These are phyloP conservation scores for Phoxinus phoxinus DNA, from an alignment of 2,113 vertebrate species.

Conservation along the genomic window DNA sequence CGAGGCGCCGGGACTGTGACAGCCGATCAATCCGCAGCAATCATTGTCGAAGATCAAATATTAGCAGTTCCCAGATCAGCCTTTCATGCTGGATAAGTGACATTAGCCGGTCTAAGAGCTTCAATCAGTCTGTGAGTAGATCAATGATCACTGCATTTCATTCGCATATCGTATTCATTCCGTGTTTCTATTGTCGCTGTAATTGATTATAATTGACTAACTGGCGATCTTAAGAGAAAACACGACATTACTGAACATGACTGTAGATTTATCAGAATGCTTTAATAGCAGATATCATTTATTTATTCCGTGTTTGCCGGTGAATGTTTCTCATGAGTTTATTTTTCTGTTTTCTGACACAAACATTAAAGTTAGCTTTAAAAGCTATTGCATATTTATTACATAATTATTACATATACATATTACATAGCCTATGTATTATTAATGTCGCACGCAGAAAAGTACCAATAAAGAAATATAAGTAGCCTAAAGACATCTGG, in stretches of 20 bases:
- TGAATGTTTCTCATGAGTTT: neutral
- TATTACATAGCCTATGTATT: no score
- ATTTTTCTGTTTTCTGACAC: neutral
- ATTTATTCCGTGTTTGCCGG: no score
- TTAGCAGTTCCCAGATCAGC: slow-evolving; percentile 71
- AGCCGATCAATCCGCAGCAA: slow-evolving; percentile 81
- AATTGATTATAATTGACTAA: neutral
- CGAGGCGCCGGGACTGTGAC: slow-evolving; percentile 68
- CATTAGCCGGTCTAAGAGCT: neutral
- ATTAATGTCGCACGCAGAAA: no score
- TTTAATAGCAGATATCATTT: neutral
- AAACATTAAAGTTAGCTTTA: neutral
- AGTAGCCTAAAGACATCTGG: no score
- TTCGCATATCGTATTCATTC: no score
- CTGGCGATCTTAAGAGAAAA: neutral
- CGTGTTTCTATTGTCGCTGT: neutral
- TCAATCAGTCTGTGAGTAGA: neutral
- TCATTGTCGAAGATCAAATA: slow-evolving; percentile 79
- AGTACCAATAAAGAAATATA: no score
- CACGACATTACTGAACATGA: neutral
- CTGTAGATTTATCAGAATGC: neutral
- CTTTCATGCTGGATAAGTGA: slow-evolving; percentile 67
- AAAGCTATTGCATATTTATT: neutral
- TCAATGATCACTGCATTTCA: neutral
- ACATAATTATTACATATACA: no score